Percentiles rank a stretch among this genome's conserved stretches.
Evolutionary conservation across 37 sponge, comb jelly and placozoan genomes (phyloP).

Genomic region (Aplysina aerophoba): DNA sequence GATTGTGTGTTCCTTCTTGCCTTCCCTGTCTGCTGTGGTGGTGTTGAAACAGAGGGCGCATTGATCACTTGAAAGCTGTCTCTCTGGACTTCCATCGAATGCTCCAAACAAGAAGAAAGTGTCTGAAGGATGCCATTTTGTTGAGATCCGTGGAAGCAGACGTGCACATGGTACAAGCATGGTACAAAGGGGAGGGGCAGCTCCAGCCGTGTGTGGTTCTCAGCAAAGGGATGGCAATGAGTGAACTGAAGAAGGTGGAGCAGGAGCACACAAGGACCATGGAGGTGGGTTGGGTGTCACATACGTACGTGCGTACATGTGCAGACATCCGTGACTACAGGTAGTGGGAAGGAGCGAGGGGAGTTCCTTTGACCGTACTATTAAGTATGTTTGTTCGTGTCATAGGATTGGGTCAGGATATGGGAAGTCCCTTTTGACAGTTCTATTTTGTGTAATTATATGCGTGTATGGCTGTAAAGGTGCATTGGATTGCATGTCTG

Average conservation of each 20-base stretch:
- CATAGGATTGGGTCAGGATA: no score
- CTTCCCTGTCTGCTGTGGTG: not conserved
- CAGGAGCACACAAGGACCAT: not conserved
- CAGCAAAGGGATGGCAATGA: not conserved
- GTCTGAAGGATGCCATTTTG: slow-evolving; percentile 10
- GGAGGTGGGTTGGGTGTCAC: not conserved
- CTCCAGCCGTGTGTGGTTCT: not conserved
- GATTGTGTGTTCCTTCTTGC: not conserved
- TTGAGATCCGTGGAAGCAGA: slow-evolving; percentile 3
- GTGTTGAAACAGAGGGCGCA: no score
- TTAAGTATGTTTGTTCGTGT: no score
- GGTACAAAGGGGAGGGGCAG: slow-evolving; percentile 8
- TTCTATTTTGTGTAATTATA: no score
- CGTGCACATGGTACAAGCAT: not conserved
- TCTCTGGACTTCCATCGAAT: not conserved
- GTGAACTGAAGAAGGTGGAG: not conserved
- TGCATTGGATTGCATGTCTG: no score
- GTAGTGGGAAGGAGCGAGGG: no score
- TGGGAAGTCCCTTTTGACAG: no score
- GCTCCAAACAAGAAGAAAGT: not conserved
- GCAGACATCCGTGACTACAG: no score
- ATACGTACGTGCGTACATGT: not conserved
- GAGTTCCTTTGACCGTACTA: no score
- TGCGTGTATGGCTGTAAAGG: not conserved
- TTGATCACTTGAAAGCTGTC: not conserved